These are phyloP conservation scores for Sebastes alutus DNA, from an alignment of 2,797 vertebrate species.

Conservation along the genomic window DNA sequence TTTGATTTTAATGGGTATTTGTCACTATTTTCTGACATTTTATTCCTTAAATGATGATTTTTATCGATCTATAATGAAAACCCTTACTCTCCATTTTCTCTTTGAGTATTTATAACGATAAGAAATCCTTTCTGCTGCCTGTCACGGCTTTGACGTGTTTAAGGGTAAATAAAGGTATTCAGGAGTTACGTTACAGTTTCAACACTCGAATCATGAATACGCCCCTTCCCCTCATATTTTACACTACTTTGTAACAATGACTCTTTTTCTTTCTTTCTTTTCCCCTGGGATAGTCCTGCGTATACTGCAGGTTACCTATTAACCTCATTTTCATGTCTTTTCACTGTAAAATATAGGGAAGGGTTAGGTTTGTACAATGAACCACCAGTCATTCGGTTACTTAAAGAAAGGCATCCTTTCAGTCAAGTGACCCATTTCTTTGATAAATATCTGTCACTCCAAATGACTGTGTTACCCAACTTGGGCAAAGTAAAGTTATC, in stretches of 20 bases:
- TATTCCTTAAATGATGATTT: not conserved
- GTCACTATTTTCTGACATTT: not conserved
- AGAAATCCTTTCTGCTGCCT: not conserved
- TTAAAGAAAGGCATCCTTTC: not conserved
- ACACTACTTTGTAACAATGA: not conserved
- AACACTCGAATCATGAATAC: not conserved
- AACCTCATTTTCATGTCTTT: not conserved
- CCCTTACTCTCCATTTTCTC: not conserved
- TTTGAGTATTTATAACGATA: not conserved
- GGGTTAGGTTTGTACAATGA: not conserved
- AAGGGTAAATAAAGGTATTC: not conserved
- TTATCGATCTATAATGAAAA: accelerated
- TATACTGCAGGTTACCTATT: not conserved
- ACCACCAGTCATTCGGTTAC: not conserved
- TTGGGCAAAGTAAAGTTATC: not conserved
- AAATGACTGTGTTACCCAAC: not conserved
- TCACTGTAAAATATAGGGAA: not conserved
- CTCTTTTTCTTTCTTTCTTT: not conserved
- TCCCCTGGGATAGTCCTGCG: not conserved
- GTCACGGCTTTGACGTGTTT: not conserved
- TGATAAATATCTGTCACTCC: not conserved
- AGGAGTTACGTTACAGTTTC: not conserved
- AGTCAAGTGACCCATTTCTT: not conserved
- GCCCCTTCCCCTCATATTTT: not conserved
- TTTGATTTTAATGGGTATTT: accelerated